A percentile compares a stretch with the other conserved stretches of the same genome.
These are phyloP conservation scores for Centropus unirufus DNA, from an alignment of 2,113 vertebrate species.

Conservation along the genomic window DNA sequence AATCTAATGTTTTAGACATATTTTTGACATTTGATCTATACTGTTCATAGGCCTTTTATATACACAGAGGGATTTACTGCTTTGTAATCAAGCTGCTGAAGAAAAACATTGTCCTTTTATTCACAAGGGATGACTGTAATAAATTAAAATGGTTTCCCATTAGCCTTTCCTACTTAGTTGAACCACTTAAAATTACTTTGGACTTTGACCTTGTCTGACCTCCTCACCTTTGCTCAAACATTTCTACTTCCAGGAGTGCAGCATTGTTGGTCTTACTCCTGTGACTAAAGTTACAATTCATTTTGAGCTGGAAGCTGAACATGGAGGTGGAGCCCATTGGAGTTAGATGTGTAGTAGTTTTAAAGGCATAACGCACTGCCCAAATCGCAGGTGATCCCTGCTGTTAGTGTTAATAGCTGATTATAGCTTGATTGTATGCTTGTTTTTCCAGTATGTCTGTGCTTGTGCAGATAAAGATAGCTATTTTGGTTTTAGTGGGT, in stretches of 20 bases:
- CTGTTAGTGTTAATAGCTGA: not conserved
- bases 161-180: conserved; percentile 60
- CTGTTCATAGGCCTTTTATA: conserved; percentile 51
- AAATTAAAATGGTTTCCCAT: conserved; percentile 75
- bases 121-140: conserved; percentile 67
- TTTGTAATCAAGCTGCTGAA: conserved; percentile 71
- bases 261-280: not conserved
- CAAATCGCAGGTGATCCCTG: not conserved
- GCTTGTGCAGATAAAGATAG: not conserved
- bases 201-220: conserved; percentile 73
- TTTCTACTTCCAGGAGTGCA: conserved; percentile 46
- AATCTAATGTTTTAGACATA: conserved; percentile 2
- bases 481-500: not conserved
- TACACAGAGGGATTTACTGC: conserved; percentile 72
- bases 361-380: not conserved
- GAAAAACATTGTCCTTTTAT: conserved; percentile 69
- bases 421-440: not conserved
- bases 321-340: not conserved
- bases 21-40: conserved; percentile 60
- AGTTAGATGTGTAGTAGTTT: not conserved
- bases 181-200: conserved; percentile 71
- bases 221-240: conserved; percentile 59
- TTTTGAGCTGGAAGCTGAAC: not conserved
- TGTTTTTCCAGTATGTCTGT: not conserved
- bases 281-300: conserved; percentile 11